Base-by-base conservation (phyloP, 2,797 vertebrate species). In the Geotrypetes seraphini region DNA sequence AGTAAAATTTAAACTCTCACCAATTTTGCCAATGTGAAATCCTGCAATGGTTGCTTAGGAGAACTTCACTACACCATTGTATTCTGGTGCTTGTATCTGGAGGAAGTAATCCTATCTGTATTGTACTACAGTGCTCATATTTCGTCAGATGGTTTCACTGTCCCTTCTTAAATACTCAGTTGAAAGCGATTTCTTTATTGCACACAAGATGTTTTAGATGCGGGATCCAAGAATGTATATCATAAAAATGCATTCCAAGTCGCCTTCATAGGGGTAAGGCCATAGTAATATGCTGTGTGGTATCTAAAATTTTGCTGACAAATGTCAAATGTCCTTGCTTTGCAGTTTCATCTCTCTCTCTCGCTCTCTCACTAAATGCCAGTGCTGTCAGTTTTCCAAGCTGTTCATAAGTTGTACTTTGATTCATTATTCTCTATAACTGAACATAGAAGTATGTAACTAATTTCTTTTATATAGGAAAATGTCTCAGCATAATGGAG, bases 131-230 rank as follows among this genome's bases (percentile, higher is more conserved):
- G n/a, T n/a, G n/a, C 62, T 86, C 54, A 29, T 3, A 52, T 84
- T 84, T 81, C 78, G 66, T 44, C 20, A 3, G 39, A 25, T 28
- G 40, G 39, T 25, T 62, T 69, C 66, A 71, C 61, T 63, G 66
- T 55, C 57, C 17, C 56, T 19, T 21, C 5, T 26, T 39, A 44
- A 49, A 53, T 57, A 61, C 57, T 73, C 62, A 54, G 28, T 43
- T 66, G 31, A 39, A 44, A 42, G 21, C 9, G n/a, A 31, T 7
- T 12, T 46, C 38, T 7, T n/a, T 26, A 28, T 3, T 12, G 27
- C 5, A 3, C 2, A 27, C 28, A 39, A 21, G 33, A 47, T 20
- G 44, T 16, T 7, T n/a, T 5, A 31, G 16, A 27, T 26, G 19
- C 7, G 28, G 13, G 35, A 8, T n/a, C 17, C 7, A 12, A 17